Percentiles rank a stretch among this genome's conserved stretches.
phyloP scores from a whole-genome alignment of 2,113 vertebrate species.

The Salvator merianae region DNA sequence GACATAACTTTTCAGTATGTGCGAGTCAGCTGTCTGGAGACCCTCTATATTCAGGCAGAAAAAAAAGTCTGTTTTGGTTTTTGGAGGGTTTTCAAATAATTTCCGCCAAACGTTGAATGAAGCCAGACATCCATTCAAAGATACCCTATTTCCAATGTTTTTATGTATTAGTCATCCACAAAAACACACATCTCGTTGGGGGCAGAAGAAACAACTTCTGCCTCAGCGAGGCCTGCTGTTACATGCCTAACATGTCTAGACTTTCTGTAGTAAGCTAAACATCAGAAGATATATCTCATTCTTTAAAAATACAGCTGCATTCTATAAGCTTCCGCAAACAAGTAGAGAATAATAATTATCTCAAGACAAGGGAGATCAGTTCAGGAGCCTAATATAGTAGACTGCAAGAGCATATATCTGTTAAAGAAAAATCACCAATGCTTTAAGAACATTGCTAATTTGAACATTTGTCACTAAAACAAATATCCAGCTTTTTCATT shows the following conservation, averaged over 20 bases:
- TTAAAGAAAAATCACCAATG: not conserved
- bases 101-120: too few species aligned
- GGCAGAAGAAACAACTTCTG: conserved; percentile 37
- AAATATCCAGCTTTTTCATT: not conserved
- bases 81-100: too few species aligned
- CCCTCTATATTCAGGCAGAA: too few species aligned
- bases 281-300: conserved; percentile 8
- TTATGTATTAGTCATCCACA: conserved; percentile 36
- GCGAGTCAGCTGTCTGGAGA: too few species aligned
- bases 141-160: not conserved
- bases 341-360: conserved; percentile 18
- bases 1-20: too few species aligned
- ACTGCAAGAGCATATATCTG: not conserved
- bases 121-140: too few species aligned
- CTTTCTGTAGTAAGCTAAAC: conserved; percentile 24
- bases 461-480: not conserved
- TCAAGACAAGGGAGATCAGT: not conserved
- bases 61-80: too few species aligned
- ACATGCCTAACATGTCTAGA: conserved; percentile 46
- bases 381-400: conserved; percentile 1
- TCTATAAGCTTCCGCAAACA: conserved; percentile 39
- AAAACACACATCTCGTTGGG: conserved; percentile 5
- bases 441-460: not conserved
- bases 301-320: conserved; percentile 29
- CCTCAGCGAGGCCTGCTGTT: conserved; percentile 34